Conservation (phyloP, 2,888 invertebrate species). For the Ormyrus thymus region DNA sequence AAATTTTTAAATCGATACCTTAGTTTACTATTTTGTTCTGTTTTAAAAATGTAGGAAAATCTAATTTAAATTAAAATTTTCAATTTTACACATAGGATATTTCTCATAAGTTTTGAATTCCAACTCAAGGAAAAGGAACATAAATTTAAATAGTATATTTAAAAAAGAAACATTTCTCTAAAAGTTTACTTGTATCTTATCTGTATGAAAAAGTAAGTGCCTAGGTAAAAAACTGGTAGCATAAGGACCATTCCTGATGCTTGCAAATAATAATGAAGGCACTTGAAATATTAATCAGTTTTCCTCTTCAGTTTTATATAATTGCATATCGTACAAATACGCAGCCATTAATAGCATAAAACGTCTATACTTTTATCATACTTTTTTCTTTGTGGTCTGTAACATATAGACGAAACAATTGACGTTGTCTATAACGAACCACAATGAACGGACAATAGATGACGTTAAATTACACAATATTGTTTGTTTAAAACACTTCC, state of each 20-base stretch:
- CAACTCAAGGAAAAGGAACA: slow-evolving; percentile 24
- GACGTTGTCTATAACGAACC: slow-evolving; percentile 59
- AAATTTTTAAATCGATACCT: too few relatives aligned
- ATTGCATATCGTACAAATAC: slow-evolving; percentile 53
- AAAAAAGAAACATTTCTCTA: slow-evolving; percentile 10
- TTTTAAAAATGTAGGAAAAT: too few relatives aligned
- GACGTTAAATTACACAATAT: slow-evolving; percentile 63
- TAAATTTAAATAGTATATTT: slow-evolving; percentile 7
- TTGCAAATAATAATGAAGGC: slow-evolving; percentile 60
- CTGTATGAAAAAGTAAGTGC: slow-evolving; percentile 44
- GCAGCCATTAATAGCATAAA: slow-evolving; percentile 65
- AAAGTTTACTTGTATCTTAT: slow-evolving; percentile 26
- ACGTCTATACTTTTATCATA: slow-evolving; percentile 59
- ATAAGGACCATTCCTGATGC: slow-evolving; percentile 43
- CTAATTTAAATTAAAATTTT: too few relatives aligned
- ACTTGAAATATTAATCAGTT: slow-evolving; percentile 61
- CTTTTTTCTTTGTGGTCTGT: slow-evolving; percentile 55
- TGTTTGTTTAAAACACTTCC: slow-evolving; percentile 66
- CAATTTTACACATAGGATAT: too few relatives aligned
- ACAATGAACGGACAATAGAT: slow-evolving; percentile 49
- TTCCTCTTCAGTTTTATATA: slow-evolving; percentile 43
- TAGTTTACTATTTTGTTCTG: too few relatives aligned
- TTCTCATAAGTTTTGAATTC: slow-evolving; percentile 16
- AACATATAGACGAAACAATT: slow-evolving; percentile 60
- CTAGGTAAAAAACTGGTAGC: slow-evolving; percentile 40